phyloP scores from a whole-genome alignment of 2,113 vertebrate genomes.

The Mesembrinibis cayennensis region DNA sequence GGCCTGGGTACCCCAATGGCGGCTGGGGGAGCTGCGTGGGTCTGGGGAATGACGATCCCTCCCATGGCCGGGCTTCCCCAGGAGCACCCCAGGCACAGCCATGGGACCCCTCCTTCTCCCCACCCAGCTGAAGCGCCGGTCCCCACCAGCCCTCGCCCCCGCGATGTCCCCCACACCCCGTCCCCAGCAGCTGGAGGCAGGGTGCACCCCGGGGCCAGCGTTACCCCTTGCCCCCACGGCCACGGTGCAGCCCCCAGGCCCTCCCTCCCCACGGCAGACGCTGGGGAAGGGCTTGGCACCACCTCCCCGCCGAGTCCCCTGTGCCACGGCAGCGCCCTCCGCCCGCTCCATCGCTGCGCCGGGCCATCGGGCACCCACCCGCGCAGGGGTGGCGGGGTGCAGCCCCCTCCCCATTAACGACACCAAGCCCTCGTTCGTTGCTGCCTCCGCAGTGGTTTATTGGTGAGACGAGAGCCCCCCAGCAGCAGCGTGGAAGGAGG shows the following conservation, averaged over 20 bases:
- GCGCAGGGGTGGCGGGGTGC: rapidly evolving
- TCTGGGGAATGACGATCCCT: rapidly evolving
- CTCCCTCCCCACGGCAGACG: not conserved
- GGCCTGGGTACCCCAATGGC: rapidly evolving
- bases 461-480: not conserved
- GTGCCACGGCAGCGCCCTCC: rapidly evolving
- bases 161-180: rapidly evolving
- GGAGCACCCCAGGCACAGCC: not conserved
- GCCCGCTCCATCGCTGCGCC: not conserved
- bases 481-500: not conserved
- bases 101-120: rapidly evolving
- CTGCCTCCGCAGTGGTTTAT: slow-evolving; percentile 63
- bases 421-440: not conserved
- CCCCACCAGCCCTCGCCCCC: no score
- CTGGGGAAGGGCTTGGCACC: not conserved
- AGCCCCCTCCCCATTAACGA: not conserved
- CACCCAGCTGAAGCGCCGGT: rapidly evolving
- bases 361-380: rapidly evolving
- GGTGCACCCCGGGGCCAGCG: not conserved
- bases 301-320: rapidly evolving
- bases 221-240: not conserved
- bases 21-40: not conserved
- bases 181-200: not conserved
- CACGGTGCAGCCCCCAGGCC: not conserved
- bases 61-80: rapidly evolving